Base-by-base conservation (phyloP, 2,888 invertebrate genomes). In the Mimas tiliae region DNA sequence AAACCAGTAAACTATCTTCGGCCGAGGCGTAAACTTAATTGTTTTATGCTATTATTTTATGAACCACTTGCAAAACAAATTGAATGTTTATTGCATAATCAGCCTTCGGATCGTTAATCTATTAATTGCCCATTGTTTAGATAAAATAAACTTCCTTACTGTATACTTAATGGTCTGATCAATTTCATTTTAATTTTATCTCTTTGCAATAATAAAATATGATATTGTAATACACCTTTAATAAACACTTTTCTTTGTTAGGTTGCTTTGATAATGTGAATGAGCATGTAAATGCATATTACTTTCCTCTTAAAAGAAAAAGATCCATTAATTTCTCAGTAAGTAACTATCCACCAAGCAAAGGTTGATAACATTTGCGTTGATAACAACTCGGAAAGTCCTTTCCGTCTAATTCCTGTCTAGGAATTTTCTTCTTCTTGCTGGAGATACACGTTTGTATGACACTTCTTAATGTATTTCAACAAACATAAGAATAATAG, bases 21-120 rank as follows among this genome's bases (percentile, higher is more conserved):
- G 27, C 4, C 27, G 27, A 1, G 16, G 48, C 48, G 16, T 48
- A 16, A 48, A 16, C 7, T 48, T 48, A 48, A 48, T 48, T 48
- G 48, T 48, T 16, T n/a, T 16, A 48, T 16, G 48, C 16, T 48
- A 27, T 4, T 48, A 16, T 48, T 48, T 48, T 48, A 48, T 48
- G 47, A n/a, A n/a, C n/a, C n/a, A n/a, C 47, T 48, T 48, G 6
- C n/a, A n/a, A 48, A 48, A n/a, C n/a, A n/a, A 48, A 48, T 48
- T 48, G 16, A 8, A n/a, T 48, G 48, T 48, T 48, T 6, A 48
- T 48, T 48, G 48, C 16, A 1, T 48, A 16, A 16, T n/a, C 14
- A 14, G 16, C 7, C 16, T 7, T 48, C 8, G 1, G 16, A n/a
- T 48, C 16, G 6, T 48, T 48, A 16, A 48, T 16, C n/a, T 16